Evolutionary conservation across 2,888 invertebrate genomes (phyloP), one percentile per base, ranked within the genome.

Genomic region (Chaitophorus viminalis): DNA sequence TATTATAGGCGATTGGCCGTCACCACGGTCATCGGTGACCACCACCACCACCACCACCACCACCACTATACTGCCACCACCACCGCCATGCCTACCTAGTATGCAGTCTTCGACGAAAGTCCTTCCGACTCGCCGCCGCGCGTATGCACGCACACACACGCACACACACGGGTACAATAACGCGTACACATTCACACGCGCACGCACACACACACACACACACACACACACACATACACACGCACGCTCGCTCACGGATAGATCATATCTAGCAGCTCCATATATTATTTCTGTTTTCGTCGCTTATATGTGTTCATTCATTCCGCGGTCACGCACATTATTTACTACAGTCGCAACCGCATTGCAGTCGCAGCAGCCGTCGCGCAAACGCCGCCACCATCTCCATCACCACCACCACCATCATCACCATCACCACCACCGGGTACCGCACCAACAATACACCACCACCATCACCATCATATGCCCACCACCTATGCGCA

Each of bases 261-360:
- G 68, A 81, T 68, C 39, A 81, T 46, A 81, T 68, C 81, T 68
- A 81, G 81, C 68, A 81, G 81, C 68, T 81, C 81, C 33, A 79
- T 46, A 65, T 78, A 68, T n/a, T n/a, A n/a, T n/a, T n/a, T 70
- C 29, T 81, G 68, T 68, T 68, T 29, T 68, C 68, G 68, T 70
- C 70, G 70, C 70, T 14, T 39, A 29, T n/a, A n/a, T n/a, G n/a
- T n/a, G n/a, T 68, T 68, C 79, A 65, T 79, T 81, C 65, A 81
- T 81, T 81, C 68, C n/a, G 36, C 68, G 29, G 60, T 29, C 39
- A 29, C 68, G 39, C 46, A 46, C 81, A 39, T 68, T 81, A 68
- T 60, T 54, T 60, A 54, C 18, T 81, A 68, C 9, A 68, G 81
- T 70, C 18, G 68, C 46, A 5, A 70, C 46, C 70, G 82, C 82